phyloP scores from a whole-genome alignment of 2,888 invertebrate genomes.

The Drosophila macrospina region DNA sequence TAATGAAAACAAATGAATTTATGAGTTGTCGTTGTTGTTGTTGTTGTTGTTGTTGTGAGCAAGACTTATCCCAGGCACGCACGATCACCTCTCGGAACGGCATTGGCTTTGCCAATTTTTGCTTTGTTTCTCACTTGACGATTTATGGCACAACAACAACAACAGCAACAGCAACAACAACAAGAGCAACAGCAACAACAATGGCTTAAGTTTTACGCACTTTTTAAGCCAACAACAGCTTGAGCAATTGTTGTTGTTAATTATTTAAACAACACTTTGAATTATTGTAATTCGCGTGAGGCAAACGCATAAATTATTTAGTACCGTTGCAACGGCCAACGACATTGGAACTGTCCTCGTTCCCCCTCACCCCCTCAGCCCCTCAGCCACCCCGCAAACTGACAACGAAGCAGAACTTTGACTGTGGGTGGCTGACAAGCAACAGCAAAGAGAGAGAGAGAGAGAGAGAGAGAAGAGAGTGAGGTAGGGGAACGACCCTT shows the following conservation, averaged over 20 bases:
- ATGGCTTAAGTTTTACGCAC: conserved; percentile 56
- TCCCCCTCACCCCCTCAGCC: not conserved
- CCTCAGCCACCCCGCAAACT: conserved; percentile 8
- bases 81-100: conserved; percentile 70
- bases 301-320: conserved; percentile 67
- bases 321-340: conserved; percentile 53
- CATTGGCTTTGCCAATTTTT: conserved; percentile 74
- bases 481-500: conserved; percentile 1
- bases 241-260: conserved; percentile 32
- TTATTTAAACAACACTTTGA: conserved; percentile 59
- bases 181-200: too few relatives aligned
- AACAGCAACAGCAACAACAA: conserved; percentile 12
- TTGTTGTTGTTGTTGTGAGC: conserved; percentile 16
- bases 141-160: conserved; percentile 57
- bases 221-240: conserved; percentile 46
- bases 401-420: too few relatives aligned
- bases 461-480: not conserved
- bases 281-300: conserved; percentile 64
- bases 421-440: not conserved
- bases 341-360: conserved; percentile 39
- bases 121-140: conserved; percentile 61
- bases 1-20: conserved; percentile 74
- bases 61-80: conserved; percentile 59
- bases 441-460: not conserved
- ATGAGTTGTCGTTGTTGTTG: conserved; percentile 37